phyloP scores from a whole-genome alignment of 2,888 invertebrate genomes.

The Prosopocoilus inquinatus region DNA sequence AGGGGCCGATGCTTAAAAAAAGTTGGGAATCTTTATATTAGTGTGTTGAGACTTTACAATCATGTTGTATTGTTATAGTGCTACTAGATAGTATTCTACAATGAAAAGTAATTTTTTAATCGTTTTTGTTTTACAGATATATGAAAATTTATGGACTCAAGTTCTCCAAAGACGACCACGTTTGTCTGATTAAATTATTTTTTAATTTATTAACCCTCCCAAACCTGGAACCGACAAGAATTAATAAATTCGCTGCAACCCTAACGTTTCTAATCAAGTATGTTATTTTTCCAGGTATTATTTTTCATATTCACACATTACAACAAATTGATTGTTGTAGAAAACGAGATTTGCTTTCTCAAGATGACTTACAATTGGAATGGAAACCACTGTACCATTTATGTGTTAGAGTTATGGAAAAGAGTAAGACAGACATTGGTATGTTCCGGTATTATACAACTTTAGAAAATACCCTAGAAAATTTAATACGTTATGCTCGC shows the following conservation, averaged over 20 bases:
- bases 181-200: slow-evolving; percentile 74
- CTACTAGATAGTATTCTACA: too few relatives aligned
- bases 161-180: slow-evolving; percentile 88
- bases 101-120: slow-evolving; percentile 6
- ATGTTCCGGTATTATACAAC: slow-evolving; percentile 55
- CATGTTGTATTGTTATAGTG: too few relatives aligned
- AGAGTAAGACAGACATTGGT: slow-evolving; percentile 56
- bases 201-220: slow-evolving; percentile 76
- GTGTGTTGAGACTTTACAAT: too few relatives aligned
- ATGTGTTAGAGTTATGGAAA: slow-evolving; percentile 59
- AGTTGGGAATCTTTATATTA: too few relatives aligned
- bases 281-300: too few relatives aligned
- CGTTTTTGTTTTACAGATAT: slow-evolving; percentile 61
- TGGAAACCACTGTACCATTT: slow-evolving; percentile 85
- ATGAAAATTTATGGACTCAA: slow-evolving; percentile 80
- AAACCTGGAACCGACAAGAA: slow-evolving; percentile 71
- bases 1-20: too few relatives aligned
- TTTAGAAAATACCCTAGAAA: slow-evolving; percentile 39
- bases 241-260: slow-evolving; percentile 69
- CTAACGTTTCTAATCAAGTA: slow-evolving; percentile 74
- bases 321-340: slow-evolving; percentile 51
- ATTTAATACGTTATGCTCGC: slow-evolving; percentile 40
- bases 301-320: too few relatives aligned
- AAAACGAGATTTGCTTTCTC: slow-evolving; percentile 72
- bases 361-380: slow-evolving; percentile 75